Evolutionary conservation across 2,797 vertebrate species (phyloP), one percentile per base, ranked within the genome.

Genomic region (Sitta carolinensis): DNA sequence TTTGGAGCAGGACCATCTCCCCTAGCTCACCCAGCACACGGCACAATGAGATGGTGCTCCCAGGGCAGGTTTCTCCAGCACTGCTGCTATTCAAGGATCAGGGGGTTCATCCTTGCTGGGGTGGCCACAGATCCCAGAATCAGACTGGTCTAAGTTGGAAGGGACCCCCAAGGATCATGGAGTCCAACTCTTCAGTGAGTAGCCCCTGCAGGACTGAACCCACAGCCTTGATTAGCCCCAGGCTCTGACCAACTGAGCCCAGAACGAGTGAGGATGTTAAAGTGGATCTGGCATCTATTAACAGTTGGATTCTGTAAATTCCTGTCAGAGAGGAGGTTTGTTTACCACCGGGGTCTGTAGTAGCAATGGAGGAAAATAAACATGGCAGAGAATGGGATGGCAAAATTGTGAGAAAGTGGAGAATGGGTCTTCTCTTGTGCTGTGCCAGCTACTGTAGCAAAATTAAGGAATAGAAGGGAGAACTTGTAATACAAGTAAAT

Each of bases 141-240:
- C 40, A 0, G 48, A 42, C 22, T 5, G 34, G 5, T 32, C 50
- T 55, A 50, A 32, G 32, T 10, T 13, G 26, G 30, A 50, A 78
- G 18, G 17, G 17, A 13, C 7, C 6, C 10, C 36, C 12, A 18
- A 36, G 30, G 57, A 62, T 62, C 30, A 12, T 0, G 1, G 7
- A 30, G 25, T 62, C 25, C 42, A 55, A 0, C 30, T 63, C 8
- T 42, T 55, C 36, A 42, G 15, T 32, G 66, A 50, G 26, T 19
- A 30, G 66, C 18, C 30, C 32, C 2, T 57, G 32, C 36, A 48
- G 42, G 63, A 25, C 19, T 76, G 54, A 45, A 13, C 16, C 21
- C 45, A 27, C 26, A 51, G 10, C 21, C 13, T 36, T 17, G 12
- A 2, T 13, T 17, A 18, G 50, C 48, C 17, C 7, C 16, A 30